These are phyloP conservation scores for Caerostris darwini DNA, from an alignment of 1,140 invertebrate species.

Conservation along the genomic window DNA sequence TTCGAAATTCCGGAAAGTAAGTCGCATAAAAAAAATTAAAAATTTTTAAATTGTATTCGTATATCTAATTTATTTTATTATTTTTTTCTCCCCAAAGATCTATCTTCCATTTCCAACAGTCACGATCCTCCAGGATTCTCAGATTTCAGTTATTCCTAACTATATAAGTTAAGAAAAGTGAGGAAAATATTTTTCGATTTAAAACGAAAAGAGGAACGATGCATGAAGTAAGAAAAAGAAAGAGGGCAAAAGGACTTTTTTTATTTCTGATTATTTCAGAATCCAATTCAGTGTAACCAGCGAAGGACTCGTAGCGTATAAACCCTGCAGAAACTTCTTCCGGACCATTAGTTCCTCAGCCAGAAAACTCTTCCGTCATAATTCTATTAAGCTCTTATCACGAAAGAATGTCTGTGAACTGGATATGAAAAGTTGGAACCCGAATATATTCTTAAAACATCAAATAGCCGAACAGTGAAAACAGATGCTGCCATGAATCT, in stretches of 20 bases:
- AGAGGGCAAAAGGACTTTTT: neutral
- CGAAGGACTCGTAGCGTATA: slow-evolving; percentile 4
- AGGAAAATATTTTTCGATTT: slow-evolving; percentile 42
- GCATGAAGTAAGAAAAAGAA: slow-evolving; percentile 10
- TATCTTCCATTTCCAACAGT: neutral
- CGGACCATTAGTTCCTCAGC: slow-evolving; percentile 52
- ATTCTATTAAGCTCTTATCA: slow-evolving; percentile 65
- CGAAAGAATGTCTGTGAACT: slow-evolving; percentile 57
- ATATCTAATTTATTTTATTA: neutral
- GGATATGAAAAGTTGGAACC: slow-evolving; percentile 29
- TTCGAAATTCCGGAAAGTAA: neutral
- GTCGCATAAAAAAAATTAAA: neutral
- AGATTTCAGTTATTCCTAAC: slow-evolving; percentile 4
- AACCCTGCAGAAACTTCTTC: slow-evolving; percentile 24
- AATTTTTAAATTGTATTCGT: neutral
- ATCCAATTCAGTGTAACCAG: slow-evolving; percentile 60
- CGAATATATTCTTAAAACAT: neutral
- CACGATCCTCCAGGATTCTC: neutral
- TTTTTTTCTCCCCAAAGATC: neutral
- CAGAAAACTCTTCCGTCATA: slow-evolving; percentile 48
- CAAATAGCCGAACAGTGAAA: neutral
- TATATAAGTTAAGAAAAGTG: slow-evolving; percentile 11
- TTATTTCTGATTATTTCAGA: slow-evolving; percentile 30
- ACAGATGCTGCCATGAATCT: neutral
- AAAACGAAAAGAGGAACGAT: slow-evolving; percentile 10